Percentiles rank a stretch among this genome's conserved stretches.
Conservation (phyloP, 2,888 invertebrate species). For the Epistrophe eligans region DNA sequence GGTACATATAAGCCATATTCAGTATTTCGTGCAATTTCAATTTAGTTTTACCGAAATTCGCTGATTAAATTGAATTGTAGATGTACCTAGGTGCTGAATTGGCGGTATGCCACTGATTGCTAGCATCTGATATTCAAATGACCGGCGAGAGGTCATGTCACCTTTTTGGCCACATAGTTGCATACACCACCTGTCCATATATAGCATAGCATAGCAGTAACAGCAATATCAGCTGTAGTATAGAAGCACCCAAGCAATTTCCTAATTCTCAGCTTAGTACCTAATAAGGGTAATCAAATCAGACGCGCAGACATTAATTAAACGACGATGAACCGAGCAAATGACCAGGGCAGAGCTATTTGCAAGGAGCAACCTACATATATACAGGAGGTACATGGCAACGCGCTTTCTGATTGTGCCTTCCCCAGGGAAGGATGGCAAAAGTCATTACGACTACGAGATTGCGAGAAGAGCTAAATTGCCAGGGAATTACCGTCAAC, state of each 20-base stretch:
- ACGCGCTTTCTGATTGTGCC: conserved; percentile 21
- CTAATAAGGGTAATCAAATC: conserved; percentile 74
- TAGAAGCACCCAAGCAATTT: conserved; percentile 47
- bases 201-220: not conserved
- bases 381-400: not conserved
- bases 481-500: conserved; percentile 66
- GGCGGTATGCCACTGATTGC: conserved; percentile 47
- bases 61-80: conserved; percentile 27
- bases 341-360: conserved; percentile 62
- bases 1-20: not conserved
- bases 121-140: conserved; percentile 29
- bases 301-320: conserved; percentile 72
- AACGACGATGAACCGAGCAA: conserved; percentile 62
- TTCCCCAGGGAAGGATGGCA: conserved; percentile 56
- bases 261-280: conserved; percentile 67
- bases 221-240: not conserved
- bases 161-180: not conserved
- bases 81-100: conserved; percentile 12
- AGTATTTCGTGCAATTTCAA: conserved; percentile 38
- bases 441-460: conserved; percentile 72
- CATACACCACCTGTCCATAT: conserved; percentile 33
- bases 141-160: conserved; percentile 52
- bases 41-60: conserved; percentile 37
- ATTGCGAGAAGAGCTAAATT: conserved; percentile 65
- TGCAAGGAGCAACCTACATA: conserved; percentile 32